These are phyloP conservation scores for Cotesia glomerata DNA, from an alignment of 1,140 invertebrate species.

Conservation along the genomic window DNA sequence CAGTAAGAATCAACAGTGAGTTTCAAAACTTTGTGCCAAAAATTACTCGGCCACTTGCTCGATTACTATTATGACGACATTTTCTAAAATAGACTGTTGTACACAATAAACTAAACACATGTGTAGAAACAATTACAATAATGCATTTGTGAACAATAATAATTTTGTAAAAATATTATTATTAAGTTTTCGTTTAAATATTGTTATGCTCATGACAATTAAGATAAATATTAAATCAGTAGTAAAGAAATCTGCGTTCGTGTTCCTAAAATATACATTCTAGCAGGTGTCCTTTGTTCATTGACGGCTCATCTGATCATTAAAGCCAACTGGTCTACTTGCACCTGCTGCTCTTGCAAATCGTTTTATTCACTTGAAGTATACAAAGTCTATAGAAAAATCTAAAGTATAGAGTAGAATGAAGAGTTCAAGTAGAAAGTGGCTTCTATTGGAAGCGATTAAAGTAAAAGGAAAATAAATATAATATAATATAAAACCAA, in stretches of 20 bases:
- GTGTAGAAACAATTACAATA: not conserved
- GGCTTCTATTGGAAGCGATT: not conserved
- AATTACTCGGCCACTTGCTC: constrained; percentile 14
- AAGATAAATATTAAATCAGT: not conserved
- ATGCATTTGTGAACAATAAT: not conserved
- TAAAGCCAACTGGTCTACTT: constrained; percentile 5
- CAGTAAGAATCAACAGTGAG: not conserved
- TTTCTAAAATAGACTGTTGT: not conserved
- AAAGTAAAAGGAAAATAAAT: not conserved
- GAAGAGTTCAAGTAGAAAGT: not conserved
- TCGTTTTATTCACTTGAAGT: not conserved
- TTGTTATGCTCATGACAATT: not conserved
- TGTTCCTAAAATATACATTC: not conserved
- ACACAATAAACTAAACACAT: not conserved
- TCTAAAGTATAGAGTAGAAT: not conserved
- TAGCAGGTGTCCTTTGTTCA: constrained; percentile 23
- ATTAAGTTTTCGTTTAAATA: too few species aligned
- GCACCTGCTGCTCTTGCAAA: constrained; percentile 15
- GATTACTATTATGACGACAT: constrained; percentile 14
- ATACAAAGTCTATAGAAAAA: not conserved
- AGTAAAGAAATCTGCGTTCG: not conserved
- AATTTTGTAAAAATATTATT: too few species aligned
- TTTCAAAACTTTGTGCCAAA: not conserved
- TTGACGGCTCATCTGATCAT: constrained; percentile 18
- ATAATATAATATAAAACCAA: not conserved